Conservation (phyloP, 2,888 invertebrate species). For the Oscheius sp. region DNA sequence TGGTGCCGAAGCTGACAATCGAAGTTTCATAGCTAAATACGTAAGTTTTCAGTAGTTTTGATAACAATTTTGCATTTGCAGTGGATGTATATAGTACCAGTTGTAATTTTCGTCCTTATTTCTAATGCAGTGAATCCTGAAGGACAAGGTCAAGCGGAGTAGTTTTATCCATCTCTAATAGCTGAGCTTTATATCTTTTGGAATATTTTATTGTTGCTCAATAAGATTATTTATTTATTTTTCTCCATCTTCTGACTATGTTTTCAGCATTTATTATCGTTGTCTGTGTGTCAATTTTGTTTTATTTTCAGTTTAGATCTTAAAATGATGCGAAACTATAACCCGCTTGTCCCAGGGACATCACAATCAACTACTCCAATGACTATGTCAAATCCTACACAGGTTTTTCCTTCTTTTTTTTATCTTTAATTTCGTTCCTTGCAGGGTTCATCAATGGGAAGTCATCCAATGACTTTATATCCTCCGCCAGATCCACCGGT, state of each 20-base stretch:
- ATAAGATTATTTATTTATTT: not conserved
- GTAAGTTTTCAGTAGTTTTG: conserved; percentile 80
- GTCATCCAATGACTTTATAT: not conserved
- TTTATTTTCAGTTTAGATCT: not conserved
- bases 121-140: conserved; percentile 87
- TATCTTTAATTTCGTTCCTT: not conserved
- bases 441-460: conserved; percentile 1
- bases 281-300: not conserved
- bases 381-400: not conserved
- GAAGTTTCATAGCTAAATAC: conserved; percentile 97
- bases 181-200: not conserved
- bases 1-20: conserved; percentile 81
- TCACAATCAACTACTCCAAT: conserved; percentile 11
- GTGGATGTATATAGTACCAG: conserved; percentile 99
- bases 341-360: conserved; percentile 2
- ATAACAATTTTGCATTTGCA: conserved; percentile 77
- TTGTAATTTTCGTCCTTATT: conserved; percentile 88
- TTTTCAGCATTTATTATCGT: not conserved
- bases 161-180: not conserved
- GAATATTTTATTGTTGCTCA: not conserved
- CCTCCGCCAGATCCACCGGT: conserved; percentile 41
- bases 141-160: conserved; percentile 44
- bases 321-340: conserved; percentile 23
- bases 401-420: not conserved
- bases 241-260: not conserved